Conservation (phyloP, 2,797 vertebrate species). For the Orestias chungarensis region DNA sequence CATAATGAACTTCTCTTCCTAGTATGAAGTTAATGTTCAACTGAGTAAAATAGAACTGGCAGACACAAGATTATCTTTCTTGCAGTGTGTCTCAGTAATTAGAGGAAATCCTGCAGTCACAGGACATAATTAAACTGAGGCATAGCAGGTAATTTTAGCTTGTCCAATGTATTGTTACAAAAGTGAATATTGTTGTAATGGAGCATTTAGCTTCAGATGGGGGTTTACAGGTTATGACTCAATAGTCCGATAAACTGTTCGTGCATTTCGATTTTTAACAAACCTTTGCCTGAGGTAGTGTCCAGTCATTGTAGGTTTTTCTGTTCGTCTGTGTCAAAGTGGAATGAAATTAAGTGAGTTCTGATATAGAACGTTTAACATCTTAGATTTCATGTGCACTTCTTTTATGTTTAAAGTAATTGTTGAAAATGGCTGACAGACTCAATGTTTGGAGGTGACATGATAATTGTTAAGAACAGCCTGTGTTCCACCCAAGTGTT, state of each 20-base stretch:
- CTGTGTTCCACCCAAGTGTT: constrained; percentile 31
- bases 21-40: constrained; percentile 26
- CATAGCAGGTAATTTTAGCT: neutral
- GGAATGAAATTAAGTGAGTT: constrained; percentile 24
- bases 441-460: constrained; percentile 20
- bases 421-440: constrained; percentile 14
- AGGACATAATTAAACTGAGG: neutral
- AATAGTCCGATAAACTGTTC: neutral
- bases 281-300: neutral
- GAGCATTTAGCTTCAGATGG: neutral
- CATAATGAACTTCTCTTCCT: constrained; percentile 16
- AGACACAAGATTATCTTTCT: neutral
- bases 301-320: neutral
- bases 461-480: constrained; percentile 37
- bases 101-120: neutral
- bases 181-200: neutral
- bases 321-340: constrained; percentile 9
- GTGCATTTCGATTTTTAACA: neutral
- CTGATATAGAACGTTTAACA: constrained; percentile 23
- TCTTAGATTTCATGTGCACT: constrained; percentile 37
- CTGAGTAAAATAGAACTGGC: constrained; percentile 26
- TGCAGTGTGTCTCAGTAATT: neutral
- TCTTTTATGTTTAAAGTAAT: constrained; percentile 9
- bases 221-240: too few species aligned
- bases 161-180: neutral